Conservation (phyloP, 1,140 invertebrate species). For the roundworm (Caenorhabditis elegans) region WBcel235 BX284606.5:6687501-6688000, state of each 20-base stretch:
- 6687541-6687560: background rate
- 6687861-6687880: constrained; percentile 23
- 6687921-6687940: constrained; percentile 23
- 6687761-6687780: constrained; percentile 21
- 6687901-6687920: background rate
- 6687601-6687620: background rate
- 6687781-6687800: background rate
- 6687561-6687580: constrained; percentile 16
- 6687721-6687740: background rate
- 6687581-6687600: background rate
- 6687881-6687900: background rate
- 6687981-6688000: background rate
- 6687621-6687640: background rate
- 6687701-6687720: constrained; percentile 24
- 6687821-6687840: background rate
- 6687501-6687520: too few species aligned
- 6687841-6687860: background rate
- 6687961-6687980: constrained; percentile 9
- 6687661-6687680: background rate
- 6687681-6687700: constrained; percentile 24
- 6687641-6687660: constrained; percentile 5
- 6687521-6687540: background rate
- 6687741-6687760: constrained; percentile 23
- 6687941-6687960: constrained; percentile 10
- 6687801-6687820: background rate